These are phyloP conservation scores for Urocynchramus pylzowi DNA, from an alignment of 2,113 vertebrate genomes.

Conservation along the genomic window DNA sequence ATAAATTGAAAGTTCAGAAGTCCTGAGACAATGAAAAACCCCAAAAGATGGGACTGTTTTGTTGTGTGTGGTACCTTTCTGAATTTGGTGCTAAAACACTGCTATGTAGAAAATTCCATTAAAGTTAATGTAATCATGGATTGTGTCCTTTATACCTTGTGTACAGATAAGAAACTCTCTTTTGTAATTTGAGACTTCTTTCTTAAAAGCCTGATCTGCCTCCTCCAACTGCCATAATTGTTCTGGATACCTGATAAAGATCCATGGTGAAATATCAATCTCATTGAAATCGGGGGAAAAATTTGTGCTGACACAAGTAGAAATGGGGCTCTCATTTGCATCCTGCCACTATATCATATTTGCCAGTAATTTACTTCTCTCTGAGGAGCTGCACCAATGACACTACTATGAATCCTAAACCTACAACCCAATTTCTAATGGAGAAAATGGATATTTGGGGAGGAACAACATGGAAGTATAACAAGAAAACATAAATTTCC, in stretches of 20 bases:
- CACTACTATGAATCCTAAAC: background rate
- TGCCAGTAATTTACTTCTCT: background rate
- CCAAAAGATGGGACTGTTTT: background rate
- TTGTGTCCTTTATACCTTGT: background rate
- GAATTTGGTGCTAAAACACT: background rate
- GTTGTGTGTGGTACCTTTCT: background rate
- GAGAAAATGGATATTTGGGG: background rate
- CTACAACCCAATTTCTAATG: background rate
- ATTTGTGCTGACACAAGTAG: background rate
- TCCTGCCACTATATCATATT: background rate
- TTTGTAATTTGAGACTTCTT: constrained; percentile 18
- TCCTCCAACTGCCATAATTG: background rate
- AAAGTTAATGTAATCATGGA: background rate
- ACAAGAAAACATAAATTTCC: background rate
- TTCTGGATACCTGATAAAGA: constrained; percentile 6
- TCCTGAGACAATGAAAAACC: background rate
- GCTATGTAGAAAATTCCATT: background rate
- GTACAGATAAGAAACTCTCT: background rate
- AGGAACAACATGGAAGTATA: background rate
- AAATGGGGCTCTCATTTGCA: background rate
- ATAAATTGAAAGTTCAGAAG: background rate
- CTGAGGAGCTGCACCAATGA: background rate
- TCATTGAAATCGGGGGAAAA: background rate
- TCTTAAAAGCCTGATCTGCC: background rate
- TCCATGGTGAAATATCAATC: constrained; percentile 2